phyloP scores from a whole-genome alignment of 2,113 vertebrate genomes.

The Podilymbus podiceps region DNA sequence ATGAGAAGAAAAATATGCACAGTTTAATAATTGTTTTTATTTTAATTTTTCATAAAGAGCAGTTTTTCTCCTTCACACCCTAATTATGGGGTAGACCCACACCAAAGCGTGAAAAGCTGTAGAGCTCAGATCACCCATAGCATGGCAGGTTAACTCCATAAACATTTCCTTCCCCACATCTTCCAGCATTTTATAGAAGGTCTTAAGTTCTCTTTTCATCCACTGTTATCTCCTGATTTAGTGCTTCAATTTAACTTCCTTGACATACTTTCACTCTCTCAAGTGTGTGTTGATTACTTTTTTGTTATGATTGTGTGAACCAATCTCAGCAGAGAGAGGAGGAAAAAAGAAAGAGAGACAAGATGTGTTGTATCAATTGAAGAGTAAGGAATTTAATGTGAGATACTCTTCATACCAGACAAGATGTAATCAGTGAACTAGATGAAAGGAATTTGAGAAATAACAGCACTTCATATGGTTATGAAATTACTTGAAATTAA shows the following conservation, averaged over 20 bases:
- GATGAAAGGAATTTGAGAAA: conserved; percentile 2
- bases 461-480: neutral
- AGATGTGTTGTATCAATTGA: neutral
- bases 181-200: neutral
- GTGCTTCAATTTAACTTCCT: conserved; percentile 51
- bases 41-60: neutral
- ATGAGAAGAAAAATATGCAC: neutral
- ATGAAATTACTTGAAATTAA: conserved; percentile 40
- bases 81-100: neutral
- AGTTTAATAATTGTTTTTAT: conserved; percentile 22
- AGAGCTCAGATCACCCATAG: neutral
- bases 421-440: conserved; percentile 20
- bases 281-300: conserved; percentile 46
- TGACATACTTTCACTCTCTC: conserved; percentile 20
- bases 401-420: neutral
- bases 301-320: conserved; percentile 47
- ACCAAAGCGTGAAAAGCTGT: neutral
- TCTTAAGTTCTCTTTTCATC: conserved; percentile 14
- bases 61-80: neutral
- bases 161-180: neutral
- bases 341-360: neutral
- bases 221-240: conserved; percentile 42
- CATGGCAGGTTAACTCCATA: conserved; percentile 29
- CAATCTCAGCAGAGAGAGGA: neutral
- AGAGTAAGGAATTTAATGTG: conserved; percentile 33